phyloP scores from a whole-genome alignment of 2,888 invertebrate genomes.

The Hofmannophila pseudospretella region DNA sequence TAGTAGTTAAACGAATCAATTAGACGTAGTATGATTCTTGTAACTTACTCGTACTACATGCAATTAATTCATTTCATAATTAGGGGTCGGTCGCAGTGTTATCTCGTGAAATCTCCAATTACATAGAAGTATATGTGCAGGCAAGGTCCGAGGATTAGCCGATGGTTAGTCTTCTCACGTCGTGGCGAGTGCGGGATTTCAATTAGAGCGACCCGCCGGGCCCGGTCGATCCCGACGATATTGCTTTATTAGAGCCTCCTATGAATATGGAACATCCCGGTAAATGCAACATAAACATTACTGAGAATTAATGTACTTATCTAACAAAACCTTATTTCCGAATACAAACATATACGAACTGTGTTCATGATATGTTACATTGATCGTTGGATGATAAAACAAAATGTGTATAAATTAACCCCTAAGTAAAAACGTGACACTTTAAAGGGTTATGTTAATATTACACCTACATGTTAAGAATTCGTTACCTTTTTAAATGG shows the following conservation, averaged over 20 bases:
- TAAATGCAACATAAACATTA: conserved; percentile 17
- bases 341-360: too few relatives aligned
- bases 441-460: conserved; percentile 52
- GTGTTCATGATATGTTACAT: too few relatives aligned
- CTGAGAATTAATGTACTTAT: too few relatives aligned
- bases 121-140: conserved; percentile 37
- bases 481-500: conserved; percentile 64
- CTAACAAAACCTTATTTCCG: too few relatives aligned
- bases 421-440: not conserved
- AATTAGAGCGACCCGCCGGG: conserved; percentile 49
- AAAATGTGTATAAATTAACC: not conserved
- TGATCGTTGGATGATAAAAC: too few relatives aligned
- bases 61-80: too few relatives aligned
- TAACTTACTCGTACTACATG: too few relatives aligned
- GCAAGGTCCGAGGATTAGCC: conserved; percentile 51
- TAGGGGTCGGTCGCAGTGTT: conserved; percentile 65
- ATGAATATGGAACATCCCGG: conserved; percentile 43
- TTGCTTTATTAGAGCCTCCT: conserved; percentile 52
- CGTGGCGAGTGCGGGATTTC: conserved; percentile 54
- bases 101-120: conserved; percentile 75
- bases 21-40: too few relatives aligned
- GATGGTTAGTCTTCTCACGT: conserved; percentile 72
- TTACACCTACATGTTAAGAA: conserved; percentile 55
- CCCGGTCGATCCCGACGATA: conserved; percentile 42
- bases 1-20: too few relatives aligned